Evolutionary conservation across 1,140 invertebrate species (phyloP).

Genomic region (Cylas formicarius): DNA sequence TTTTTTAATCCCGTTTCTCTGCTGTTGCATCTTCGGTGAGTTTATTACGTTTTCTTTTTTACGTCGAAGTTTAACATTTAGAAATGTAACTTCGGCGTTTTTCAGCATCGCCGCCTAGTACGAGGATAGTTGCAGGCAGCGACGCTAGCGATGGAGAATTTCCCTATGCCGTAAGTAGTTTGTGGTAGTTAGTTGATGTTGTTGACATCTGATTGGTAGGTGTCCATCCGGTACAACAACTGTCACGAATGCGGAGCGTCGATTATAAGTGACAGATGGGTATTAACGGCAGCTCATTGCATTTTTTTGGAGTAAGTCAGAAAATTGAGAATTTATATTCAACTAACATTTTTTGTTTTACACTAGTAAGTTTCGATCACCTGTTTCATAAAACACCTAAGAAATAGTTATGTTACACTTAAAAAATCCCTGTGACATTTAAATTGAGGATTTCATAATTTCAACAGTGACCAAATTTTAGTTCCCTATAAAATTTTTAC

Average conservation of each 20-base stretch:
- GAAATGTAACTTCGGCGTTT: too few species aligned
- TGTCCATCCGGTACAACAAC: constrained; percentile 2
- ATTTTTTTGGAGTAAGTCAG: not conserved
- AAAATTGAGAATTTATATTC: not conserved
- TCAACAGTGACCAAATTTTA: too few species aligned
- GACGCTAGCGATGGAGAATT: not conserved
- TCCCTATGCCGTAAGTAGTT: not conserved
- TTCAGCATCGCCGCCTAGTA: not conserved
- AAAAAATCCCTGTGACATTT: too few species aligned
- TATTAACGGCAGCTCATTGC: constrained; percentile 5
- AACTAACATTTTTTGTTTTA: not conserved
- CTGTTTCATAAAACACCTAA: too few species aligned
- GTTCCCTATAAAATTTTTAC: too few species aligned
- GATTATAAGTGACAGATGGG: constrained; percentile 3
- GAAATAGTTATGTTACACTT: too few species aligned
- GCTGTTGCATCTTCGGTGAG: too few species aligned
- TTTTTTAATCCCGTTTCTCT: too few species aligned
- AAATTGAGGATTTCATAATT: too few species aligned
- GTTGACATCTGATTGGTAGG: not conserved
- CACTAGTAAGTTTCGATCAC: too few species aligned
- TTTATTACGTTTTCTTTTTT: too few species aligned
- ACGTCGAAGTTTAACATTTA: too few species aligned
- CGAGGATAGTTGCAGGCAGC: not conserved
- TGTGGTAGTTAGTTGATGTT: not conserved
- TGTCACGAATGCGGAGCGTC: constrained; percentile 1